phyloP scores from a whole-genome alignment of 2,113 vertebrate species.

The Capricornis sumatraensis region DNA sequence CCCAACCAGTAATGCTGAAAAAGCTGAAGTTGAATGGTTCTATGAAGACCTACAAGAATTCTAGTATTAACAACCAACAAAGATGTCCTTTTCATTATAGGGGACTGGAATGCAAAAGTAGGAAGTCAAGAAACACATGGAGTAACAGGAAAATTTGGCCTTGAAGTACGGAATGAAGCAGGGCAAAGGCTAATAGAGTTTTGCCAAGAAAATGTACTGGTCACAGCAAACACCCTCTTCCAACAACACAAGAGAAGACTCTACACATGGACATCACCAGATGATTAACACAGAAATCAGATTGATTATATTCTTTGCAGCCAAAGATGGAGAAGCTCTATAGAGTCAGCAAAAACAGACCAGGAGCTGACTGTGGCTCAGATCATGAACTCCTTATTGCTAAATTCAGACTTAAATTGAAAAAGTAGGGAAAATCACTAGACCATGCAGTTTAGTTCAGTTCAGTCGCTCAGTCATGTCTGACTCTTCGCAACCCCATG shows the following conservation, averaged over 20 bases:
- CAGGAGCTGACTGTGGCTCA: not conserved
- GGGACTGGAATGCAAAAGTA: not conserved
- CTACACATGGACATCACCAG: not conserved
- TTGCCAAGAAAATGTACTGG: not conserved
- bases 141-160: not conserved
- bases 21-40: not conserved
- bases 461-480: too few relatives aligned
- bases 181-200: not conserved
- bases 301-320: not conserved
- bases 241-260: too few relatives aligned
- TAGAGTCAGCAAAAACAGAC: not conserved
- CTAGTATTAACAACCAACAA: not conserved
- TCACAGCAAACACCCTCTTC: not conserved
- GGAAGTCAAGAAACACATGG: not conserved
- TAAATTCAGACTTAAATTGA: not conserved
- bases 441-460: not conserved
- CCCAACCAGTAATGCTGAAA: not conserved
- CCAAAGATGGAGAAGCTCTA: not conserved
- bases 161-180: not conserved
- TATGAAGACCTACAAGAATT: not conserved
- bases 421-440: not conserved
- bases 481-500: too few relatives aligned
- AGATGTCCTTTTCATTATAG: not conserved
- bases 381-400: not conserved
- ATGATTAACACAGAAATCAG: not conserved